Base-by-base conservation (phyloP, 2,888 invertebrate species). In the Epicampocera succincta region DNA sequence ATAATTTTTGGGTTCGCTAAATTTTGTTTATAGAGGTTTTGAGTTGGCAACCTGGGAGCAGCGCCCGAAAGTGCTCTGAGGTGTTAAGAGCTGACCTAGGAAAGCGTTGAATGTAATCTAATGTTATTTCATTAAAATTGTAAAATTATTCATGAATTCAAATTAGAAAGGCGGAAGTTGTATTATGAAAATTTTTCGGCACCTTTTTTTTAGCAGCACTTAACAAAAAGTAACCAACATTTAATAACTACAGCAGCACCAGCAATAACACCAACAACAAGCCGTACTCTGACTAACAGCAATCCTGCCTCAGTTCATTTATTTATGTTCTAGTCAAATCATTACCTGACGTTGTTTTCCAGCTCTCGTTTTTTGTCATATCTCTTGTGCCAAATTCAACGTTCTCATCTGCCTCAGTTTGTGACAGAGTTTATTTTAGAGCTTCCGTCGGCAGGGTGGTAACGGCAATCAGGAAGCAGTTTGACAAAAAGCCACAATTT, bases 131-230 rank as follows among this genome's bases (percentile, higher is more conserved):
- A 85, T 86, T 86, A 85, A 84, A 83, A 68, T 85, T 85, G 82
- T 82, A 83, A 86, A 85, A 86, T 86, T 86, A 86, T 85, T 86
- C 85, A 85, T 85, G 85, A 86, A 85, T 84, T 82, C 83, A 85
- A 85, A 86, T 84, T 85, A 86, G 84, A 84, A 83, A 85, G 83
- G 83, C 84, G 86, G 85, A 86, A 85, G 85, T 85, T 84, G 85
- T 85, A 85, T 85, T 83, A 65, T 71, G 46, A 79, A 61, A 46
- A 75, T 60, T 81, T 54, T 79, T 69, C 52, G 68, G 54, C 82
- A 81, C 69, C 77, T 82, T 80, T 76, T 76, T 56, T 74, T 19
- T 9, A 33, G 33, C 33, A 33, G 33, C 33, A 9, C 29, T 15
- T 65, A 69, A 74, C 77, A 65, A 74, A 65, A 74, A 69, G 58